Conservation (phyloP, 2,888 invertebrate species). For the Eupeodes latifasciatus region DNA sequence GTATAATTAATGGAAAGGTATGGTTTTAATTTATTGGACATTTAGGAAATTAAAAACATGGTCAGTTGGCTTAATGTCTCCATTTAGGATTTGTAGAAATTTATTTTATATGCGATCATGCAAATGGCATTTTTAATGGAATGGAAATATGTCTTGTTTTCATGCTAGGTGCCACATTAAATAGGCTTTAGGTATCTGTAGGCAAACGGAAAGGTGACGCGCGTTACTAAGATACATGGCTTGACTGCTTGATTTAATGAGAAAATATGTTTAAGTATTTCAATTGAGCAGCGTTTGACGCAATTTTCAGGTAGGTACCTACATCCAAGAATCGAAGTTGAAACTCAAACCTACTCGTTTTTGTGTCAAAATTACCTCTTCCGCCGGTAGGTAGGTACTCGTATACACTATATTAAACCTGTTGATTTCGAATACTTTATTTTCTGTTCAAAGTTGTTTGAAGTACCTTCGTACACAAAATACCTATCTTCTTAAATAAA, state of each 20-base stretch:
- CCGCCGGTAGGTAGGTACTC: too few species aligned
- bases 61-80: conserved; percentile 76
- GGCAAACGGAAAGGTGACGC: too few species aligned
- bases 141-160: conserved; percentile 14
- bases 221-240: too few species aligned
- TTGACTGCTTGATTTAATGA: too few species aligned
- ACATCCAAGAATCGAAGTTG: too few species aligned
- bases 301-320: too few species aligned
- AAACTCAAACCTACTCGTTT: too few species aligned
- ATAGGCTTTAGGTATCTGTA: not conserved
- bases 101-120: conserved; percentile 70
- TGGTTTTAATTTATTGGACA: conserved; percentile 77
- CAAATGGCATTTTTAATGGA: conserved; percentile 54
- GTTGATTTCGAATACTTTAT: not conserved
- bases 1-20: conserved; percentile 77
- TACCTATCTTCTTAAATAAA: not conserved
- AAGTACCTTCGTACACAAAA: too few species aligned
- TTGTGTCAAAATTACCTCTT: too few species aligned
- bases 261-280: too few species aligned
- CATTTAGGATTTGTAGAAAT: conserved; percentile 67
- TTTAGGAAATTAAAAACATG: conserved; percentile 76
- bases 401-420: too few species aligned
- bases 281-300: too few species aligned
- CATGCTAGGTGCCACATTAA: conserved; percentile 8
- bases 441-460: not conserved